phyloP scores from a whole-genome alignment of 2,888 invertebrate genomes.

The Apamea monoglypha region DNA sequence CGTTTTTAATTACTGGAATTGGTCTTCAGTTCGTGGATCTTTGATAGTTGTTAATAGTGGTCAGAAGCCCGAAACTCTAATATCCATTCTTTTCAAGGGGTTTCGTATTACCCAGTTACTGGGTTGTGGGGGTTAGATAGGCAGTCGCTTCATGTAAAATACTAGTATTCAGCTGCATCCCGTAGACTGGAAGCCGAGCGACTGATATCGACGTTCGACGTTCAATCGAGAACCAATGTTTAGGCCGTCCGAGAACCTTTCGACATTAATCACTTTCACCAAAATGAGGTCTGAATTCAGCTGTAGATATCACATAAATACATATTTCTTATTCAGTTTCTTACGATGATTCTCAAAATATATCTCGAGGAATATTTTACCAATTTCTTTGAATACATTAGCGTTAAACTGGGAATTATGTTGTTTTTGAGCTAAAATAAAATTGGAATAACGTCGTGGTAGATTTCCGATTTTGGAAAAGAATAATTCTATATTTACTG shows the following conservation, averaged over 20 bases:
- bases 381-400: background rate
- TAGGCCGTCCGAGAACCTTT: background rate
- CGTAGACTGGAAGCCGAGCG: too few relatives aligned
- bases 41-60: too few relatives aligned
- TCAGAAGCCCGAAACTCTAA: too few relatives aligned
- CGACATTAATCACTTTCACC: constrained; percentile 59
- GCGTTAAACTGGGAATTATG: background rate
- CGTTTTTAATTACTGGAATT: too few relatives aligned
- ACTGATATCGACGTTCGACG: background rate
- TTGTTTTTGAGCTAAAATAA: background rate
- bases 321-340: constrained; percentile 47
- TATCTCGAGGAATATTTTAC: constrained; percentile 22
- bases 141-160: too few relatives aligned
- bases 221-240: constrained; percentile 43
- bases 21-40: too few relatives aligned
- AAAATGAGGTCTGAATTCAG: constrained; percentile 57
- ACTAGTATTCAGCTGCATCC: too few relatives aligned
- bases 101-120: too few relatives aligned
- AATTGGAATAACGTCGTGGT: background rate
- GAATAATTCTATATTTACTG: background rate
- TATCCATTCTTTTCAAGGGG: too few relatives aligned
- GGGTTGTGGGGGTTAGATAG: too few relatives aligned
- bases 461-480: background rate
- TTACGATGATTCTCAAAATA: constrained; percentile 20
- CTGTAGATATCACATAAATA: constrained; percentile 33